Evolutionary conservation across 2,888 invertebrate genomes (phyloP).

Genomic region (Limulus polyphemus): DNA sequence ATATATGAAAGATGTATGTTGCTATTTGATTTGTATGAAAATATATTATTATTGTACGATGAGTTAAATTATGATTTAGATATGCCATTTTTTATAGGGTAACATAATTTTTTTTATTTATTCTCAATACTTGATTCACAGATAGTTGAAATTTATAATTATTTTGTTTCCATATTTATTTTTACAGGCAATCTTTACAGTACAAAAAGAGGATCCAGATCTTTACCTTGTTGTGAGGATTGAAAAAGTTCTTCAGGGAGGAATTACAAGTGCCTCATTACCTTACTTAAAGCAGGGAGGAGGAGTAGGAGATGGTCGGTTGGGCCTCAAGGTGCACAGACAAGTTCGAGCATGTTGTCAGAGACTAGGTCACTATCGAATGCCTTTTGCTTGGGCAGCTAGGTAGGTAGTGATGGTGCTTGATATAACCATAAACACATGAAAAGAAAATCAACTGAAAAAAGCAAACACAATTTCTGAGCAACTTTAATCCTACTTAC

Average conservation of each 20-base stretch:
- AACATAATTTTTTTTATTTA: no score
- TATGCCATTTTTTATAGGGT: no score
- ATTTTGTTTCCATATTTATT: conserved; percentile 1
- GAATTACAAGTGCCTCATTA: conserved; percentile 43
- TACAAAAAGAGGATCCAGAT: conserved; percentile 77
- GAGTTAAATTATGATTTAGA: no score
- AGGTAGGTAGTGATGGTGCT: conserved; percentile 29
- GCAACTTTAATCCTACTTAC: no score
- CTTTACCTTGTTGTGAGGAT: conserved; percentile 83
- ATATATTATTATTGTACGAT: no score
- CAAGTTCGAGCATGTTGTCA: conserved; percentile 64
- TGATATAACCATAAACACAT: conserved; percentile 5
- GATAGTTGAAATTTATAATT: no score
- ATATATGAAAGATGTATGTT: no score
- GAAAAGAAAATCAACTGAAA: no score
- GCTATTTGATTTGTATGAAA: no score
- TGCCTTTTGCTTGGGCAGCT: conserved; percentile 97
- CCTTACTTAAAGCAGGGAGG: conserved; percentile 60
- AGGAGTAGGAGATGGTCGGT: conserved; percentile 52
- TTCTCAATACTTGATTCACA: no score
- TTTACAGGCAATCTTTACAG: conserved; percentile 66
- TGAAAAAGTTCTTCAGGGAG: conserved; percentile 79
- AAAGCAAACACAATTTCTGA: no score
- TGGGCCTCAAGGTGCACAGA: conserved; percentile 67
- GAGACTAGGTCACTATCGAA: conserved; percentile 74